Evolutionary conservation across 1,140 invertebrate genomes (phyloP), one percentile per base, ranked within the genome.

Genomic region (Drosophila nebulosa): DNA sequence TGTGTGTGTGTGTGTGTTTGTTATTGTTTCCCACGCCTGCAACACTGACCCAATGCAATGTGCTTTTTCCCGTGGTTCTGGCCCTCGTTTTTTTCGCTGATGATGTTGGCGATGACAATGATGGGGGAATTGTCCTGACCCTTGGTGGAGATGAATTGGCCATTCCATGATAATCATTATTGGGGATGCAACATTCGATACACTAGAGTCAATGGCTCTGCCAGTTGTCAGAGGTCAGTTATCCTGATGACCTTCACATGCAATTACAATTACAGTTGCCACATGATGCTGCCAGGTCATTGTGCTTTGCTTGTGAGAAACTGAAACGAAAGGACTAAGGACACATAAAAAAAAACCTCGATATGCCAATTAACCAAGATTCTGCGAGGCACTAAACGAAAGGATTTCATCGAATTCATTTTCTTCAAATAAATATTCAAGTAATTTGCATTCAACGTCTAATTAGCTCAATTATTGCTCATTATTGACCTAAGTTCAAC

Each of bases 11-110:
- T 46, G 16, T 46, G 39, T 46, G 3, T 46, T 56, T 58, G 56
- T 16, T 16, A 35, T 22, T 46, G 39, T 55, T 83, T 84, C 69
- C 66, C 79, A 79, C 71, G 77, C 67, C 69, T 69, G 58, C 58
- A 60, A 26, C 32, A 71, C 76, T 79, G 71, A 79, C 76, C 79
- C 67, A 32, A 42, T 76, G 32, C 77, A 79, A 79, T 70, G 35
- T 24, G 32, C 30, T 57, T 21, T 65, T 46, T 7, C 16, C 14
- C 39, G 14, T 42, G 4, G 14, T 18, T 42, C 16, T 42, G 7
- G 27, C 14, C 3, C 5, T 42, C 16, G n/a, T n/a, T 14, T 36
- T n/a, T 36, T 36, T 14, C n/a, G 35, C n/a, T 3, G 12, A 4
- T 36, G 16, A 5, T 55, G 26, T 16, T 30, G 14, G 0, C 12